phyloP scores from a whole-genome alignment of 1,140 invertebrate genomes.

The Charaxes varanes region DNA sequence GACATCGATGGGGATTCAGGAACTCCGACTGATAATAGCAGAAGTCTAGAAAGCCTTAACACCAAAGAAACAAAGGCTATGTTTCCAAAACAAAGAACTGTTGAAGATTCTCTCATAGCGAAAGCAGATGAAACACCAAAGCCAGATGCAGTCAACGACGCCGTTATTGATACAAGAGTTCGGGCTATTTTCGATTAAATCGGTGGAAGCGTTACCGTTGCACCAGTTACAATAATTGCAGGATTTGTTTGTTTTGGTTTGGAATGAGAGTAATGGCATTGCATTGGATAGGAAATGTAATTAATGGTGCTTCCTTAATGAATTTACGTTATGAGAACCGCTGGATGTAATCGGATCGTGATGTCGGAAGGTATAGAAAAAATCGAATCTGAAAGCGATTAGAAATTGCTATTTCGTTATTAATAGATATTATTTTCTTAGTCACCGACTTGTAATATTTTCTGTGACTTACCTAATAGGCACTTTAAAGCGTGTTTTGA shows the following conservation, averaged over 20 bases:
- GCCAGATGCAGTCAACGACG: conserved; percentile 19
- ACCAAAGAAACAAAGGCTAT: conserved; percentile 22
- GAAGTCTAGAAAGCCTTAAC: conserved; percentile 26
- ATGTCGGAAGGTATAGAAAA: conserved; percentile 4
- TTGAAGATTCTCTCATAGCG: conserved; percentile 26
- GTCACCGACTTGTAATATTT: too few species aligned
- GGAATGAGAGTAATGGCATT: conserved; percentile 62
- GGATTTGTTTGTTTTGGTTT: conserved; percentile 69
- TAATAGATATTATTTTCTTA: not conserved
- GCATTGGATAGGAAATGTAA: conserved; percentile 58
- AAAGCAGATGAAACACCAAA: conserved; percentile 36
- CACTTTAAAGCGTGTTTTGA: too few species aligned
- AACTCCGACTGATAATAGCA: conserved; percentile 28
- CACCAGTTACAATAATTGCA: conserved; percentile 57
- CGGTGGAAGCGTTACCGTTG: conserved; percentile 18
- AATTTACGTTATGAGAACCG: conserved; percentile 62
- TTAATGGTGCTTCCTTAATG: conserved; percentile 65
- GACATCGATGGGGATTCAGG: conserved; percentile 41
- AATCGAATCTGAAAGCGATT: not conserved
- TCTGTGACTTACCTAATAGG: too few species aligned
- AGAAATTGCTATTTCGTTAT: not conserved
- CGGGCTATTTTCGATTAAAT: conserved; percentile 28
- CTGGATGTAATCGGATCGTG: conserved; percentile 29
- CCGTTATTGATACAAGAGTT: conserved; percentile 32
- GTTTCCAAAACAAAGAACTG: conserved; percentile 24